Evolutionary conservation across 2,113 vertebrate genomes (phyloP), one percentile per base, ranked within the genome.

Genomic region (Phylloscopus whistleri): DNA sequence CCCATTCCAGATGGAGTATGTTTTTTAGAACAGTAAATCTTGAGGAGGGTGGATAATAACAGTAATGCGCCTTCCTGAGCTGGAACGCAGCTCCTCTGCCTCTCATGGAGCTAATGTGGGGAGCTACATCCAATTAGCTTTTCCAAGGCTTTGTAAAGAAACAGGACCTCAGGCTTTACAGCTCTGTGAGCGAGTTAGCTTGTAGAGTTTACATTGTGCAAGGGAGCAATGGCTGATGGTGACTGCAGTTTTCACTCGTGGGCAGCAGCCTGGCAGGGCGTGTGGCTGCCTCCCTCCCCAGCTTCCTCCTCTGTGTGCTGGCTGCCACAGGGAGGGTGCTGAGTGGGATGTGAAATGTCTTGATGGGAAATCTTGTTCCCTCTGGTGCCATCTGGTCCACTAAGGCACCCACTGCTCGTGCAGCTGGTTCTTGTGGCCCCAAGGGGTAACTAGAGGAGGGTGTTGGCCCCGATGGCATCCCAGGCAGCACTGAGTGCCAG

Each of bases 11-110:
- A 91, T 93, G 89, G 92, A 97, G 90, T 94, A 26, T 85, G 77
- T 90, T 91, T 96, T 90, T 89, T 70, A 83, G 86, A 94, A 49
- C 52, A 80, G 70, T 93, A 95, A 92, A 94, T 94, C 96, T 96
- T 85, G 77, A 78, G 73, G 56, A 87, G 74, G 63, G 39, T 94
- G 80, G 76, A 64, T 92, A 90, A 67, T 83, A 91, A 81, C 77
- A 75, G 55, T 70, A 94, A 49, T 85, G 64, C 15, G 28, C 74
- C 80, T 95, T 95, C 67, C 39, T 66, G 41, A 73, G 68, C 58
- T 94, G 69, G 88, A 92, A 81, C 28, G 2, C 0, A 8, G 30
- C 89, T 83, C 62, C 69, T 63, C 63, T 77, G 21, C 79, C 21
- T 78, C 76, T 94, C 5, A 0, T n/a, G 66, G 67, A 95, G 64